Evolutionary conservation across 2,113 vertebrate genomes (phyloP).

Genomic region (Lophius piscatorius): DNA sequence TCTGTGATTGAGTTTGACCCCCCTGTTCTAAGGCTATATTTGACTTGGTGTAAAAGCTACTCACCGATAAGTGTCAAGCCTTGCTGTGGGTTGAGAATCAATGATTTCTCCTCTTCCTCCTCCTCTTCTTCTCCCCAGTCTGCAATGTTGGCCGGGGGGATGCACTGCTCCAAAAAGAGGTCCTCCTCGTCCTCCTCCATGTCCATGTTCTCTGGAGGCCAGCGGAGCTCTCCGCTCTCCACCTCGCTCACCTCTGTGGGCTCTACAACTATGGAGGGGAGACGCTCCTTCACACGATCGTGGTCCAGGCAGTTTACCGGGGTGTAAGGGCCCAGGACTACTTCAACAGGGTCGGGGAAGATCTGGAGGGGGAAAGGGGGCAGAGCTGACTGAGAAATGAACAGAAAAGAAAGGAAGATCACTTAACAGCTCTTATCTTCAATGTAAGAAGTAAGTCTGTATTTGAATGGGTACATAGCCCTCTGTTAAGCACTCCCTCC

Average conservation of each 20-base stretch:
- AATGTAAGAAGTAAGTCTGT: too few species aligned
- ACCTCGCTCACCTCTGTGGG: conserved; percentile 83
- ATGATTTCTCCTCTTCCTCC: conserved; percentile 64
- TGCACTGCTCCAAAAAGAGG: conserved; percentile 82
- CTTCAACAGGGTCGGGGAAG: conserved; percentile 81
- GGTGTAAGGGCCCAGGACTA: conserved; percentile 58
- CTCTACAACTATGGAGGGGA: conserved; percentile 86
- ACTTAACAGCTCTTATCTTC: too few species aligned
- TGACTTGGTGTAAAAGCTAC: background rate
- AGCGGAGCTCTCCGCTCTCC: conserved; percentile 85
- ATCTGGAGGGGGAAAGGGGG: conserved; percentile 63
- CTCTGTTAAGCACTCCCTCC: background rate
- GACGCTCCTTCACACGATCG: conserved; percentile 73
- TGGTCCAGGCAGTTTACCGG: conserved; percentile 52
- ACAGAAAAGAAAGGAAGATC: too few species aligned
- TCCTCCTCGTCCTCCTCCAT: conserved; percentile 81
- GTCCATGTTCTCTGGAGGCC: conserved; percentile 81
- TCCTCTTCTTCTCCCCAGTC: conserved; percentile 80
- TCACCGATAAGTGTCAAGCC: conserved; percentile 76
- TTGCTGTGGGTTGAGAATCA: conserved; percentile 68
- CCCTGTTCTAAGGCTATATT: background rate
- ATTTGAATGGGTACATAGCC: too few species aligned
- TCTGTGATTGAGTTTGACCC: too few species aligned
- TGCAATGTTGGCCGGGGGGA: conserved; percentile 79
- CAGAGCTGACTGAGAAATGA: background rate